These are phyloP conservation scores for Mactromeris polynyma DNA, from an alignment of 2,888 invertebrate genomes.

Conservation along the genomic window DNA sequence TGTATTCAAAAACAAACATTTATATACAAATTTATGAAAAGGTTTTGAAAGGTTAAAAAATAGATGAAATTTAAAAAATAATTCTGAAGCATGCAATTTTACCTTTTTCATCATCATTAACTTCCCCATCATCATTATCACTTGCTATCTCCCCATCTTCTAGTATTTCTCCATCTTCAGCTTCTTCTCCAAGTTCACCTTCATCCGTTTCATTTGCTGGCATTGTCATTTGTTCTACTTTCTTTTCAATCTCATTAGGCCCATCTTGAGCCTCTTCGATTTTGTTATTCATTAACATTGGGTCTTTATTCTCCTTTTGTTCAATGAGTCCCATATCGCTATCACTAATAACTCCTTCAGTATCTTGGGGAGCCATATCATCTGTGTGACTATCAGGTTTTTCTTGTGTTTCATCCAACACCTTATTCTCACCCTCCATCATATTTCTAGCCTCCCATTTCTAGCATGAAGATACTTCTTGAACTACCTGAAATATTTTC, in stretches of 20 bases:
- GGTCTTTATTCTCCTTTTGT: conserved; percentile 49
- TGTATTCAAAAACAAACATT: too few species aligned
- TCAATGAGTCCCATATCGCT: conserved; percentile 39
- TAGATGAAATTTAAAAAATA: too few species aligned
- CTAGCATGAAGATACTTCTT: neutral
- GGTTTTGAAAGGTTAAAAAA: too few species aligned
- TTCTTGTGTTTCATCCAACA: conserved; percentile 12
- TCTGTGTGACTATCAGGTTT: conserved; percentile 24
- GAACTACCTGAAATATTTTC: neutral
- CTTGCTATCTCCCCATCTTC: conserved; percentile 83
- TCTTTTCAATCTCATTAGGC: conserved; percentile 11
- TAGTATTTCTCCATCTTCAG: conserved; percentile 81
- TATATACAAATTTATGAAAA: too few species aligned
- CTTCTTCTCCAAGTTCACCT: conserved; percentile 70
- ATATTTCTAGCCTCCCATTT: conserved; percentile 42
- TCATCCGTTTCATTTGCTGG: conserved; percentile 53
- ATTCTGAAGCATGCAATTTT: too few species aligned
- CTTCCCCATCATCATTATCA: conserved; percentile 68
- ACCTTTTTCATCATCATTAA: conserved; percentile 48
- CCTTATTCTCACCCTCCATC: conserved; percentile 44
- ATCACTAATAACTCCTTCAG: conserved; percentile 14
- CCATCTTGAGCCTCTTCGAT: conserved; percentile 8
- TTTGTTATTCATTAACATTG: conserved; percentile 29
- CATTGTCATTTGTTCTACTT: conserved; percentile 35
- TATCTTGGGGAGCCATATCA: conserved; percentile 53